phyloP scores from a whole-genome alignment of 2,888 invertebrate species.

The Ophion ventricosus region DNA sequence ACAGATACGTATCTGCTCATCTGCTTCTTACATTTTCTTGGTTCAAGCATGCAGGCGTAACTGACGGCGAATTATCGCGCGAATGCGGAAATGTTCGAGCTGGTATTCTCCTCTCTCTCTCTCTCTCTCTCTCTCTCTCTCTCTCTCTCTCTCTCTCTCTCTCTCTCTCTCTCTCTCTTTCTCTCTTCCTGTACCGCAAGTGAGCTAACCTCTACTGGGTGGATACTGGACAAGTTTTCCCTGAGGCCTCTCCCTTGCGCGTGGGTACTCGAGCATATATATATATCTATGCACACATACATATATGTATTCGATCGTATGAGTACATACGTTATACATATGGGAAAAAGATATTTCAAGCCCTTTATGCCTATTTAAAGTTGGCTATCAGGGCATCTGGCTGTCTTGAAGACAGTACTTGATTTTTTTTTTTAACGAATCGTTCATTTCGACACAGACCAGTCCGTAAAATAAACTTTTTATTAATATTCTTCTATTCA shows the following conservation, averaged over 20 bases:
- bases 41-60: slow-evolving; percentile 62
- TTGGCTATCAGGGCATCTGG: too few relatives aligned
- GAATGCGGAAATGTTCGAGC: slow-evolving; percentile 64
- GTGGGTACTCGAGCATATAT: slow-evolving; percentile 25
- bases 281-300: slow-evolving; percentile 20
- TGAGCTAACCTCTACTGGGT: slow-evolving; percentile 46
- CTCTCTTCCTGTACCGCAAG: slow-evolving; percentile 1
- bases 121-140: slow-evolving; percentile 38
- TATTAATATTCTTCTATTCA: too few relatives aligned
- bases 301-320: neutral
- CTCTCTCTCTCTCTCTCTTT: slow-evolving; percentile 10
- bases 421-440: too few relatives aligned
- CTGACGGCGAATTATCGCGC: slow-evolving; percentile 63
- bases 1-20: slow-evolving; percentile 34
- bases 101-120: slow-evolving; percentile 35
- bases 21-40: slow-evolving; percentile 39
- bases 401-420: too few relatives aligned
- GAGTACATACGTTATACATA: too few relatives aligned
- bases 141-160: slow-evolving; percentile 34
- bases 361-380: too few relatives aligned
- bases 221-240: slow-evolving; percentile 54
- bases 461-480: too few relatives aligned
- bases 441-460: too few relatives aligned
- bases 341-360: too few relatives aligned
- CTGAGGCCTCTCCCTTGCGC: slow-evolving; percentile 41